Conservation (phyloP, 2,888 invertebrate species). For the Machimus rusticus region DNA sequence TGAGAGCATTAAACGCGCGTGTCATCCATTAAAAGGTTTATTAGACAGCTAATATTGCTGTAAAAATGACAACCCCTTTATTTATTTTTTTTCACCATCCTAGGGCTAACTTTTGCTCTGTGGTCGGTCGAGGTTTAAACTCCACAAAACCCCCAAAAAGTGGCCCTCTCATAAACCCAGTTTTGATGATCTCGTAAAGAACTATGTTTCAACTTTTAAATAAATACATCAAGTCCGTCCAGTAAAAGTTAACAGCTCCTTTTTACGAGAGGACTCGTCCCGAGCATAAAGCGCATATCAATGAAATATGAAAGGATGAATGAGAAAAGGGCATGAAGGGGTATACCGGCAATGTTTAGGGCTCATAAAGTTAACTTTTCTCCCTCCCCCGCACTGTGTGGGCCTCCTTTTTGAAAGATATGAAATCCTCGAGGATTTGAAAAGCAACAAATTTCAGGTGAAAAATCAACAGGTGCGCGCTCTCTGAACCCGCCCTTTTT, state of each 20-base stretch:
- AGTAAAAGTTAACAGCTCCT: conserved; percentile 18
- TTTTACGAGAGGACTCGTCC: neutral
- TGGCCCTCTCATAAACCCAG: neutral
- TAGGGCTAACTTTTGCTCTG: neutral
- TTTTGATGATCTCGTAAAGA: neutral
- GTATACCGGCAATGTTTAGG: neutral
- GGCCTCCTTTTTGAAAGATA: neutral
- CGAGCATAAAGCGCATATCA: neutral
- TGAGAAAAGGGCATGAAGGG: neutral
- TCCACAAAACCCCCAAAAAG: neutral
- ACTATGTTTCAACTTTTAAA: conserved; percentile 15
- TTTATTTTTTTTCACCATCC: neutral
- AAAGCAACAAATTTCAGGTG: conserved; percentile 3
- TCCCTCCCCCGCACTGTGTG: neutral
- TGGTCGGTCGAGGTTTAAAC: neutral
- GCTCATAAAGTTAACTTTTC: conserved; percentile 19
- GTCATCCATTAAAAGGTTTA: neutral
- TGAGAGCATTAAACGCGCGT: neutral
- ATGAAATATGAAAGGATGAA: neutral
- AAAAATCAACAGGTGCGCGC: conserved; percentile 13
- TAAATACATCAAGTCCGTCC: conserved; percentile 15
- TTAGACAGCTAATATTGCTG: neutral
- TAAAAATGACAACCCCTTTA: neutral
- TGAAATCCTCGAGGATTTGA: conserved; percentile 16
- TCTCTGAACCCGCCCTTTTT: neutral